Percentiles rank a stretch among this genome's conserved stretches.
Conservation (phyloP, 2,797 vertebrate species). For the Echiichthys vipera region DNA sequence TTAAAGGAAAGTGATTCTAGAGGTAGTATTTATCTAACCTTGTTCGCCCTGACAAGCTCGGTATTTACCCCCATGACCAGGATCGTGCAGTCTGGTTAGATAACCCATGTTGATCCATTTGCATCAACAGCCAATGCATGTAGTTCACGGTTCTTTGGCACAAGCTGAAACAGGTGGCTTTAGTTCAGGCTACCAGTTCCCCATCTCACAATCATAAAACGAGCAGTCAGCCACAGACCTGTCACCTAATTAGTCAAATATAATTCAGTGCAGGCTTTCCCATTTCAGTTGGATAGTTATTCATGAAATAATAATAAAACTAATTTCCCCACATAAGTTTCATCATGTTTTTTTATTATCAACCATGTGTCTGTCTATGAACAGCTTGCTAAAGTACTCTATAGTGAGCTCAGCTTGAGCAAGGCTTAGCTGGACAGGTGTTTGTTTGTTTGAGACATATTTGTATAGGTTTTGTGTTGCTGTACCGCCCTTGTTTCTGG, state of each 20-base stretch:
- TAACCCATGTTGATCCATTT: slow-evolving; percentile 12
- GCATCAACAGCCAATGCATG: slow-evolving; percentile 17
- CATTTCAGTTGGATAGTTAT: not conserved
- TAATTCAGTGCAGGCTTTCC: not conserved
- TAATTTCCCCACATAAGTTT: not conserved
- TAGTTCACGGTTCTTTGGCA: not conserved
- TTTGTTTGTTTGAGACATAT: slow-evolving; percentile 29
- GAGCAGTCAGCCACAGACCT: not conserved
- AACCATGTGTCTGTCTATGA: not conserved
- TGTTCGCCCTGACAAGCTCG: not conserved
- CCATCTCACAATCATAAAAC: slow-evolving; percentile 16
- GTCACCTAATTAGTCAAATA: slow-evolving; percentile 4
- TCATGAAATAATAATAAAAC: slow-evolving; percentile 9
- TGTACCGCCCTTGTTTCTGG: slow-evolving; percentile 55
- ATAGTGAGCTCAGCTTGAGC: not conserved
- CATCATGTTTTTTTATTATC: slow-evolving; percentile 15
- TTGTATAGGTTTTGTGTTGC: slow-evolving; percentile 57
- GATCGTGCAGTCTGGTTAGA: not conserved
- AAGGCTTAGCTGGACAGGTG: not conserved
- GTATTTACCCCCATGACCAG: not conserved
- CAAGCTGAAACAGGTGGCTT: not conserved
- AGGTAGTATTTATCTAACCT: not conserved
- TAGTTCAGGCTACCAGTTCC: not conserved
- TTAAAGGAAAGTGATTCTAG: slow-evolving; percentile 5
- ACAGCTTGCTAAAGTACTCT: not conserved